These are phyloP conservation scores for Arctia plantaginis DNA, from an alignment of 2,888 invertebrate genomes.

Conservation along the genomic window DNA sequence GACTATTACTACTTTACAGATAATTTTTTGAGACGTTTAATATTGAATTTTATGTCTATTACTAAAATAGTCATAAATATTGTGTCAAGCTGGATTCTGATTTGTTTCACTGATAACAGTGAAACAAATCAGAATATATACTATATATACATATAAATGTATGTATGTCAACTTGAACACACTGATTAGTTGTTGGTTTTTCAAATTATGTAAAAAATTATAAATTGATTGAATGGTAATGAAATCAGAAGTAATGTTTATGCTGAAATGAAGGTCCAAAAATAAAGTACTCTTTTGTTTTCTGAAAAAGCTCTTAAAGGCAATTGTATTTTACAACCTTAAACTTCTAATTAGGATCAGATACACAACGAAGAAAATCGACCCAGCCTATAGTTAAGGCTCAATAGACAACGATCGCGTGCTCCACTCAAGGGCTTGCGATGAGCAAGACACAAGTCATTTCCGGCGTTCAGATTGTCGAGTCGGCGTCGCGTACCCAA, in stretches of 20 bases:
- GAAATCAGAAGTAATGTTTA: background rate
- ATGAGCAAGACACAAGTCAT: conserved; percentile 77
- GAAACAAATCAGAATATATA: no score
- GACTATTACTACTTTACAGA: no score
- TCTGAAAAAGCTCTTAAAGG: background rate
- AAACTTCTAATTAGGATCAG: conserved; percentile 36
- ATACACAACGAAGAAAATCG: conserved; percentile 46
- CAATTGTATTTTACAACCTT: background rate
- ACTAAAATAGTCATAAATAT: no score
- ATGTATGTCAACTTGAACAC: no score
- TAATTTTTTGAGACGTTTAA: no score
- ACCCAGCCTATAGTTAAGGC: conserved; percentile 40
- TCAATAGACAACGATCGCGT: conserved; percentile 61
- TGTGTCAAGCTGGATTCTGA: no score
- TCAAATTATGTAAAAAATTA: no score
- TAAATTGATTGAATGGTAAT: background rate
- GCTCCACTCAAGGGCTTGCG: conserved; percentile 63
- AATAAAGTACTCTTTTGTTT: background rate
- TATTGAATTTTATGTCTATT: no score
- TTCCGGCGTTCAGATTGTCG: conserved; percentile 72
- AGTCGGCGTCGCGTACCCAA: conserved; percentile 32
- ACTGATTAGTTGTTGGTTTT: no score
- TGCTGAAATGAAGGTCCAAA: background rate
- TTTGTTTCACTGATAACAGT: no score
- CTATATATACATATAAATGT: no score